phyloP scores from a whole-genome alignment of 2,888 invertebrate species.

The Nomada fucata region DNA sequence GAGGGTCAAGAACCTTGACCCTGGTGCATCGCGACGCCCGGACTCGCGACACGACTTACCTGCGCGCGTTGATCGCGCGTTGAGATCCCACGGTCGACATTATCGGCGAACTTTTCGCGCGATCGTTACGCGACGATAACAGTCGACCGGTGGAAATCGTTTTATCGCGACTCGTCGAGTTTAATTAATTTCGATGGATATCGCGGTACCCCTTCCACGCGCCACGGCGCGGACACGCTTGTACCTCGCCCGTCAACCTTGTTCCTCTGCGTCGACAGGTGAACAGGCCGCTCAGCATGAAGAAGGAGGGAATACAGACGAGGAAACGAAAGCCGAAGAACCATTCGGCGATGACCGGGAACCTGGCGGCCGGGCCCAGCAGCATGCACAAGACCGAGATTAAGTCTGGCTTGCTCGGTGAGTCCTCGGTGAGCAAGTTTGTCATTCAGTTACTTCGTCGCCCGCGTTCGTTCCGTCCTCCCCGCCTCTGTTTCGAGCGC shows the following conservation, averaged over 20 bases:
- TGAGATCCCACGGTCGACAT: background rate
- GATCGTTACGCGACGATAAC: slow-evolving; percentile 36
- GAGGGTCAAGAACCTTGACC: background rate
- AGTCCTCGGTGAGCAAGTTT: slow-evolving; percentile 81
- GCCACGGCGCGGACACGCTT: no score
- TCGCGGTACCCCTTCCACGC: no score
- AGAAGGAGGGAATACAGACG: slow-evolving; percentile 99
- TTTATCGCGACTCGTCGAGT: slow-evolving; percentile 27
- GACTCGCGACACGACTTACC: background rate
- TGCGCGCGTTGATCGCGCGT: no score
- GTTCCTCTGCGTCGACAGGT: slow-evolving; percentile 86
- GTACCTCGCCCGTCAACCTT: background rate
- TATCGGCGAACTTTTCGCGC: slow-evolving; percentile 13
- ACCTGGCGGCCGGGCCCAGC: slow-evolving; percentile 75
- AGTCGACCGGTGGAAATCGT: background rate
- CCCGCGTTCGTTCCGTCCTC: background rate
- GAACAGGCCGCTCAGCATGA: slow-evolving; percentile 98
- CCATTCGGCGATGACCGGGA: slow-evolving; percentile 77
- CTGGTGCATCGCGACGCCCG: background rate
- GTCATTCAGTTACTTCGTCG: slow-evolving; percentile 39
- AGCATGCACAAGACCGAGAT: slow-evolving; percentile 81
- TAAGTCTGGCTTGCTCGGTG: slow-evolving; percentile 82
- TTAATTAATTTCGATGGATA: slow-evolving; percentile 17
- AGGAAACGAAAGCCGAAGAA: slow-evolving; percentile 96
- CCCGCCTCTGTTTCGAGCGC: background rate